A percentile compares a stretch with the other conserved stretches of the same genome.
Evolutionary conservation across 2,113 vertebrate genomes (phyloP).

Genomic region (Riparia riparia): DNA sequence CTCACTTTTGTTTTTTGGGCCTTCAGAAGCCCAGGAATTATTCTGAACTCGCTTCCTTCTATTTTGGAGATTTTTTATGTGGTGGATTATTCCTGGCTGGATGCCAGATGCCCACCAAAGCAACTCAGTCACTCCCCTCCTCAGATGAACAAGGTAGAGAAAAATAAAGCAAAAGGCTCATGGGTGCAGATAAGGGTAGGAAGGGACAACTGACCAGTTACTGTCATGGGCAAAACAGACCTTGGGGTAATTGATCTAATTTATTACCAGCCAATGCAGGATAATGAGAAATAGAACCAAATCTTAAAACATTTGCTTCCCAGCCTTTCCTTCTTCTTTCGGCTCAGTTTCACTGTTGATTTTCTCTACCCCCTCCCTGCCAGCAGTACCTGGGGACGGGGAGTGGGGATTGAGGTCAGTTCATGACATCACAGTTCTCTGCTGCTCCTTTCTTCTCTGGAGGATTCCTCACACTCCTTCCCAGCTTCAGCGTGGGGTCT

Average conservation of each 20-base stretch:
- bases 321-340: background rate
- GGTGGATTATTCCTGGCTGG: background rate
- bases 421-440: no score
- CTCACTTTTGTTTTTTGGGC: background rate
- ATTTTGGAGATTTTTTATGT: background rate
- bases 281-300: background rate
- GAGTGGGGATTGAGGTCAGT: background rate
- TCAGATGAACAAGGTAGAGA: background rate
- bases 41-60: background rate
- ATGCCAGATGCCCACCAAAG: background rate
- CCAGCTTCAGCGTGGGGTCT: background rate
- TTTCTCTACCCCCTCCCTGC: background rate
- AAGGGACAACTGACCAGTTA: background rate
- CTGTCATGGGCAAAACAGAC: background rate
- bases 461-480: background rate
- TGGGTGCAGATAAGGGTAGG: background rate
- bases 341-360: background rate
- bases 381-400: background rate
- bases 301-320: background rate
- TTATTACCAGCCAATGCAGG: background rate
- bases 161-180: background rate
- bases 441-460: background rate
- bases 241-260: background rate
- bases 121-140: background rate
- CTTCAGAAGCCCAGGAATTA: background rate